Percentiles rank a stretch among this genome's conserved stretches.
Evolutionary conservation across 2,113 vertebrate species (phyloP).

Genomic region (Poeciliopsis occidentalis): DNA sequence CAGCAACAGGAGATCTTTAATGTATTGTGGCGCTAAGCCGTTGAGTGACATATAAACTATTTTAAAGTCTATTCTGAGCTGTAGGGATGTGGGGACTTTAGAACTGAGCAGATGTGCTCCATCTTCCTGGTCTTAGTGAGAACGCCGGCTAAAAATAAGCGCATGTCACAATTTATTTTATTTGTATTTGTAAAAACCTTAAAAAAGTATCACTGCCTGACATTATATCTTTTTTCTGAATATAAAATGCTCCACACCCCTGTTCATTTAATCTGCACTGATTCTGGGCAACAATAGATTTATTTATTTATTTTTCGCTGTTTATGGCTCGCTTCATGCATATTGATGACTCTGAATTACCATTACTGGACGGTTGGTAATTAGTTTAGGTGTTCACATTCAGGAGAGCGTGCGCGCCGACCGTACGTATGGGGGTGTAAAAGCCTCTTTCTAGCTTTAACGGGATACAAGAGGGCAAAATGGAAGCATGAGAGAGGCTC

Average conservation of each 20-base stretch:
- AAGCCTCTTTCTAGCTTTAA: slow-evolving; percentile 71
- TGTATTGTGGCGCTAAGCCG: too few relatives aligned
- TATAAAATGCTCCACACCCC: not conserved
- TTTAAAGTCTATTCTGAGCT: too few relatives aligned
- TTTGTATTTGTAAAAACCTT: not conserved
- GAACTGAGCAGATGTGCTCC: too few relatives aligned
- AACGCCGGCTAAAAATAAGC: too few relatives aligned
- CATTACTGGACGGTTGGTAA: slow-evolving; percentile 50
- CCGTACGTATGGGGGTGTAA: slow-evolving; percentile 72
- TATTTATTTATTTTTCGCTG: slow-evolving; percentile 25
- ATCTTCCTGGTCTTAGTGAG: too few relatives aligned
- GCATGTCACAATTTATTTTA: too few relatives aligned
- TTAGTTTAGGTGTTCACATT: slow-evolving; percentile 62
- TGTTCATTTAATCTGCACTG: not conserved
- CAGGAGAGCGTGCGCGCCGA: slow-evolving; percentile 43
- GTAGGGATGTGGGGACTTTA: too few relatives aligned
- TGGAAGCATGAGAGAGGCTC: slow-evolving; percentile 73
- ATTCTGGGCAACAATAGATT: slow-evolving; percentile 29
- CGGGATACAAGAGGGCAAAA: slow-evolving; percentile 67
- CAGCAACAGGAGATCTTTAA: too few relatives aligned
- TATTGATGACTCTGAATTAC: slow-evolving; percentile 47
- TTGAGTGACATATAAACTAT: too few relatives aligned
- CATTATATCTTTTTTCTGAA: too few relatives aligned
- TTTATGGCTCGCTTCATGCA: slow-evolving; percentile 45
- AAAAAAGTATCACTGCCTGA: not conserved